Percentiles rank a stretch among this genome's conserved stretches.
Conservation (phyloP, 2,888 invertebrate genomes). For the Cordilura impudica region DNA sequence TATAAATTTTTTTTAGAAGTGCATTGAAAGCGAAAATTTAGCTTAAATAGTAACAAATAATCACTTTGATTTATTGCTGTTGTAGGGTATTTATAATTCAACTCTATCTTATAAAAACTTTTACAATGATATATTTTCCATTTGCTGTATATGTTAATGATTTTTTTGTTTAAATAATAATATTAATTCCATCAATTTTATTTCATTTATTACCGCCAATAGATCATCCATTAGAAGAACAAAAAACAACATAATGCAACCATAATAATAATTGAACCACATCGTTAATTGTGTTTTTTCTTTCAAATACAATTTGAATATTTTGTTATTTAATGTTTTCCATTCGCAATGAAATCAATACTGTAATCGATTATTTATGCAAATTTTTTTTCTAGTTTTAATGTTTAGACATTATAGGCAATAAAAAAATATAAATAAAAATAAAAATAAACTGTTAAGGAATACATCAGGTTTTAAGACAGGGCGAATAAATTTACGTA, state of each 20-base stretch:
- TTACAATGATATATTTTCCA: no score
- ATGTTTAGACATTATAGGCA: slow-evolving; percentile 27
- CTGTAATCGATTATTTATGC: slow-evolving; percentile 30
- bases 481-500: slow-evolving; percentile 33
- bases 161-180: no score
- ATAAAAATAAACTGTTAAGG: slow-evolving; percentile 17
- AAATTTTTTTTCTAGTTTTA: slow-evolving; percentile 36
- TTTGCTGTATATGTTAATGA: no score
- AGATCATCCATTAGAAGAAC: not conserved
- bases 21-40: no score
- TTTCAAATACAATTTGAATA: slow-evolving; percentile 41
- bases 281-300: slow-evolving; percentile 31
- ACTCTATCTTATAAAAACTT: no score
- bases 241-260: slow-evolving; percentile 7
- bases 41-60: no score
- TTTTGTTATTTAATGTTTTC: slow-evolving; percentile 1
- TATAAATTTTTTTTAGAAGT: no score
- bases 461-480: not conserved
- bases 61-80: no score
- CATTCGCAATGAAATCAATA: slow-evolving; percentile 31
- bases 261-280: slow-evolving; percentile 25
- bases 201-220: slow-evolving; percentile 7
- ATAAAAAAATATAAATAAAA: no score
- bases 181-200: no score
- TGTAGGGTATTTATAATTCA: no score